Conservation (phyloP, 1,140 invertebrate genomes). For the Phymastichus coffea region DNA sequence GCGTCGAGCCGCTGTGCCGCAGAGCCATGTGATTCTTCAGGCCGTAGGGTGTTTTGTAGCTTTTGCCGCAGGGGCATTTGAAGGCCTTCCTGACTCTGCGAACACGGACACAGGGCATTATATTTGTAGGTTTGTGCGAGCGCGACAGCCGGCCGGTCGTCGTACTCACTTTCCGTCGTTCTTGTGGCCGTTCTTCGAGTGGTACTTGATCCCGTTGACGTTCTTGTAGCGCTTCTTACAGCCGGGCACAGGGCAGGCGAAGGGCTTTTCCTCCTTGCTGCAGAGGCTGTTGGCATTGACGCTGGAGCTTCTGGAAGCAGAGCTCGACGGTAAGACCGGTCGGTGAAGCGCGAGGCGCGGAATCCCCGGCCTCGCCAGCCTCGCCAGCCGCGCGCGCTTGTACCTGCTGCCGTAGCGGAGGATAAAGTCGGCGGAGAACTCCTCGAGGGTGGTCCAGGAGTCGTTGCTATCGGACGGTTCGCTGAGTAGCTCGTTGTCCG, state of each 20-base stretch:
- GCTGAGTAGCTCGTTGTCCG: too few species aligned
- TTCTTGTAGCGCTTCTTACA: slow-evolving; percentile 86
- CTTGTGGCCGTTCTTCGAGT: slow-evolving; percentile 82
- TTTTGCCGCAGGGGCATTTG: slow-evolving; percentile 81
- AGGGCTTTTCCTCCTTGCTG: slow-evolving; percentile 67
- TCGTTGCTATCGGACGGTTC: slow-evolving; percentile 77
- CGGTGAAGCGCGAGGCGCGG: too few species aligned
- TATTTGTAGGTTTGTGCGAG: too few species aligned
- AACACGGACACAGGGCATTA: too few species aligned
- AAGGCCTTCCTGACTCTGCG: slow-evolving; percentile 72
- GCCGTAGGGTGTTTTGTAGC: slow-evolving; percentile 75
- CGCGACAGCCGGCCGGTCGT: too few species aligned
- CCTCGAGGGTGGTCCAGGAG: slow-evolving; percentile 75
- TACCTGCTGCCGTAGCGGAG: slow-evolving; percentile 73
- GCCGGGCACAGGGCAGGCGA: slow-evolving; percentile 78
- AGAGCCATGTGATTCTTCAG: slow-evolving; percentile 69
- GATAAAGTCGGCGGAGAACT: slow-evolving; percentile 76
- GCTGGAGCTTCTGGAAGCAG: too few species aligned
- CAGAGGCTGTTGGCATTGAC: neutral
- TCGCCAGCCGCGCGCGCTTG: too few species aligned
- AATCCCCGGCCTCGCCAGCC: too few species aligned
- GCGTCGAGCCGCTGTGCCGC: slow-evolving; percentile 54
- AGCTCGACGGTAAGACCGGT: too few species aligned
- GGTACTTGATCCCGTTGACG: slow-evolving; percentile 85
- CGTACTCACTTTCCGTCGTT: too few species aligned